phyloP scores from a whole-genome alignment of 2,797 vertebrate genomes.

The Acanthornis magna region DNA sequence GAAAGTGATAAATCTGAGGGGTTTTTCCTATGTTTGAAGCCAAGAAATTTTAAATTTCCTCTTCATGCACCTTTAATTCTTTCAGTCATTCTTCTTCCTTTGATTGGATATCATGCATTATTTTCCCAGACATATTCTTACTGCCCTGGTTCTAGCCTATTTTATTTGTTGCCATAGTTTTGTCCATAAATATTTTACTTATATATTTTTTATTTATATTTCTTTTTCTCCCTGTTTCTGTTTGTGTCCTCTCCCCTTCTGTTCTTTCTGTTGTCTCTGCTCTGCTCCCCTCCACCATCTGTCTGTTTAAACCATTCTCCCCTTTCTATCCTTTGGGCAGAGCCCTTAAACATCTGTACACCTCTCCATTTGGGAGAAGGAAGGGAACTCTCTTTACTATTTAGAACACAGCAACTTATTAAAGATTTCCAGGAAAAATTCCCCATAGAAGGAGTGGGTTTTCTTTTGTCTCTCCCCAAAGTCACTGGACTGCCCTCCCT shows the following conservation, averaged over 20 bases:
- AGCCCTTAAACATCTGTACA: background rate
- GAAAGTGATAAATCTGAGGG: background rate
- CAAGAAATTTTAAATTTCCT: conserved; percentile 1
- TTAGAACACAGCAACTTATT: background rate
- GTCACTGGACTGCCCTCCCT: background rate
- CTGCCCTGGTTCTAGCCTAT: background rate
- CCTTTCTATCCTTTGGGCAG: background rate
- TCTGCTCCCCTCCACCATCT: background rate
- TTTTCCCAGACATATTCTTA: background rate
- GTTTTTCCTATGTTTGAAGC: background rate
- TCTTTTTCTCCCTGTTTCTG: background rate
- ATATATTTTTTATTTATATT: background rate
- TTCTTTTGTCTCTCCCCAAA: background rate
- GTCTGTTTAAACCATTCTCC: background rate
- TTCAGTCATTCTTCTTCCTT: background rate
- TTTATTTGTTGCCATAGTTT: background rate
- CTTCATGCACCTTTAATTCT: background rate
- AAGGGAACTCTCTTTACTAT: background rate
- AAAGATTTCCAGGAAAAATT: background rate
- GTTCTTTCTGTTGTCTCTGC: background rate
- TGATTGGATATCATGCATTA: background rate
- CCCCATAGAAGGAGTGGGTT: background rate
- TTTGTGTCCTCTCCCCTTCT: background rate
- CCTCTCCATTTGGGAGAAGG: background rate
- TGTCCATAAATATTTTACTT: background rate